These are phyloP conservation scores for Merluccius polli DNA, from an alignment of 2,797 vertebrate species.

Conservation along the genomic window DNA sequence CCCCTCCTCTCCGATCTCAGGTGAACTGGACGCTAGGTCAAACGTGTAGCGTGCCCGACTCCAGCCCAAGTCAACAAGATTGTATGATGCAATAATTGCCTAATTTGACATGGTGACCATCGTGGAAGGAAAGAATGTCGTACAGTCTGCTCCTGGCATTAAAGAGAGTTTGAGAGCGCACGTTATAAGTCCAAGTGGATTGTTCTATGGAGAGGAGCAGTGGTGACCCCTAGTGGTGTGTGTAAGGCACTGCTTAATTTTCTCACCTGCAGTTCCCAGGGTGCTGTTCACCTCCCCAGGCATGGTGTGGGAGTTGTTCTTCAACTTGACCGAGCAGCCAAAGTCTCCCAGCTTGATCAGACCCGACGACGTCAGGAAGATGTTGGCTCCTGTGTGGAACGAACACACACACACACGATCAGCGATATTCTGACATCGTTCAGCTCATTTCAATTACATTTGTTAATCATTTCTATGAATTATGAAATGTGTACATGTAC, in stretches of 20 bases:
- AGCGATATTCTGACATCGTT: neutral
- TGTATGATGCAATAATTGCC: no score
- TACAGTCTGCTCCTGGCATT: no score
- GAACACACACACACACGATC: neutral
- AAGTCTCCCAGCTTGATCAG: conserved; percentile 98
- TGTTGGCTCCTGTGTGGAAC: conserved; percentile 85
- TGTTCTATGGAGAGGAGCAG: neutral
- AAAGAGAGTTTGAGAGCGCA: neutral
- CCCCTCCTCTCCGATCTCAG: no score
- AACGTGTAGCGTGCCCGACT: no score
- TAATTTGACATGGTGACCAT: no score
- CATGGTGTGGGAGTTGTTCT: conserved; percentile 99
- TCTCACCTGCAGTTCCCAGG: conserved; percentile 91
- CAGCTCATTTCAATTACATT: neutral
- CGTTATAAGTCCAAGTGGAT: neutral
- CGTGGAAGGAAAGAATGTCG: no score
- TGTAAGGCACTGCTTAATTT: neutral
- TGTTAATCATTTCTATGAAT: neutral
- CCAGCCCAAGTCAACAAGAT: no score
- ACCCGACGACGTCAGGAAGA: conserved; percentile 95
- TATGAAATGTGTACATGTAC: neutral
- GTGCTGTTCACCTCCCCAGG: conserved; percentile 99
- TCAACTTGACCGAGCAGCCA: conserved; percentile 96
- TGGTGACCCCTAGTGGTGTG: conserved; percentile 33
- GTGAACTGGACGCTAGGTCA: no score